These are phyloP conservation scores for Lottia gigantea DNA, from an alignment of 2,888 invertebrate species.

Conservation along the genomic window DNA sequence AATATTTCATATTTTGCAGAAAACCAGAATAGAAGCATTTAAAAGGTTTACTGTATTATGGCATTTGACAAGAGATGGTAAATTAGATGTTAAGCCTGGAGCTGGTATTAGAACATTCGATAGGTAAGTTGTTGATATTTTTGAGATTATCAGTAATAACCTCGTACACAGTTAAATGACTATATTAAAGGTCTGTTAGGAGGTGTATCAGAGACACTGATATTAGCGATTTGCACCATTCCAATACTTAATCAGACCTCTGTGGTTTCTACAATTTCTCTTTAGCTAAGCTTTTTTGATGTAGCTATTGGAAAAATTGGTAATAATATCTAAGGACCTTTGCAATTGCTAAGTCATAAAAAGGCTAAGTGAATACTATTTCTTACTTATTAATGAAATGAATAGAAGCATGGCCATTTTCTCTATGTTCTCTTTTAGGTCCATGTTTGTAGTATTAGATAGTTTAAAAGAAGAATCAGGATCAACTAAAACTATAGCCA, in stretches of 20 bases:
- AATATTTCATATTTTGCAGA: slow-evolving; percentile 35
- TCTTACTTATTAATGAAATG: no score
- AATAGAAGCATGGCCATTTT: no score
- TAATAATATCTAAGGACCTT: no score
- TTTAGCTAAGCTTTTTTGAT: no score
- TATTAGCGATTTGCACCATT: no score
- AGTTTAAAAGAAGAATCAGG: slow-evolving; percentile 75
- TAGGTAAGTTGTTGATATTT: slow-evolving; percentile 68
- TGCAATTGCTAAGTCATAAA: no score
- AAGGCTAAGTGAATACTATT: no score
- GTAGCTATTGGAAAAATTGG: no score
- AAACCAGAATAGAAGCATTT: slow-evolving; percentile 72
- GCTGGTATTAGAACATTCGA: slow-evolving; percentile 73
- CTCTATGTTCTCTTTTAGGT: slow-evolving; percentile 69
- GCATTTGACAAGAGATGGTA: slow-evolving; percentile 81
- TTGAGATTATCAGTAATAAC: background rate
- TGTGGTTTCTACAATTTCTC: no score
- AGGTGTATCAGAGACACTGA: no score
- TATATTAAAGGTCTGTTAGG: no score
- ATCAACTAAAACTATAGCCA: slow-evolving; percentile 65
- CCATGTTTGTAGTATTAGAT: slow-evolving; percentile 79
- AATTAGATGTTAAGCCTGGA: slow-evolving; percentile 58
- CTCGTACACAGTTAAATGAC: background rate
- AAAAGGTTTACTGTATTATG: slow-evolving; percentile 78
- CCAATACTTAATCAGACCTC: no score